Conservation (phyloP, 2,888 invertebrate species). For the Polyommatus icarus region DNA sequence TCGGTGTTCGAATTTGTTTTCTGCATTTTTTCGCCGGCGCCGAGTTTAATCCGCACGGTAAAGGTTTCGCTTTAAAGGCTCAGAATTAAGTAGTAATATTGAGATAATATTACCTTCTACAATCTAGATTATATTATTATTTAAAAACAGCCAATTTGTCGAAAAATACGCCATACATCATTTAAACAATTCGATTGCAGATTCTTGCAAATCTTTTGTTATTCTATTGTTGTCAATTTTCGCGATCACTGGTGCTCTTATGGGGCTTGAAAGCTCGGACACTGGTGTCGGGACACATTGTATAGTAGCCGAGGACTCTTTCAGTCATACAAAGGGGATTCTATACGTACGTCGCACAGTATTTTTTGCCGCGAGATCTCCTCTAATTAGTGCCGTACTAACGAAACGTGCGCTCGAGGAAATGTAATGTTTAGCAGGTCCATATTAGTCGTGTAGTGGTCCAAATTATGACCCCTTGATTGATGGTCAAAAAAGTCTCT, state of each 20-base stretch:
- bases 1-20: slow-evolving; percentile 36
- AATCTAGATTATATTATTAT: too few relatives aligned
- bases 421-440: background rate
- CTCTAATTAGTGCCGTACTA: background rate
- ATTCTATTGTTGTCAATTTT: too few relatives aligned
- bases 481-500: too few relatives aligned
- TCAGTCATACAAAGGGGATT: background rate
- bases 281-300: too few relatives aligned
- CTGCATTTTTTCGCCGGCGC: slow-evolving; percentile 20
- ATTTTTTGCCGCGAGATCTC: background rate
- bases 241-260: too few relatives aligned
- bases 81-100: background rate
- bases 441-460: background rate
- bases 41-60: slow-evolving; percentile 6
- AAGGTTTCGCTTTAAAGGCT: slow-evolving; percentile 1
- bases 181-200: too few relatives aligned
- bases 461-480: background rate
- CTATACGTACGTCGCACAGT: background rate
- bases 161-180: too few relatives aligned
- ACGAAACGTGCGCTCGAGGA: background rate
- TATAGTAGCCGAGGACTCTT: background rate
- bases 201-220: too few relatives aligned
- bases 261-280: too few relatives aligned
- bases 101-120: background rate
- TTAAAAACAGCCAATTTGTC: too few relatives aligned